phyloP scores from a whole-genome alignment of 2,113 vertebrate genomes.

The Danionella cerebrum region DNA sequence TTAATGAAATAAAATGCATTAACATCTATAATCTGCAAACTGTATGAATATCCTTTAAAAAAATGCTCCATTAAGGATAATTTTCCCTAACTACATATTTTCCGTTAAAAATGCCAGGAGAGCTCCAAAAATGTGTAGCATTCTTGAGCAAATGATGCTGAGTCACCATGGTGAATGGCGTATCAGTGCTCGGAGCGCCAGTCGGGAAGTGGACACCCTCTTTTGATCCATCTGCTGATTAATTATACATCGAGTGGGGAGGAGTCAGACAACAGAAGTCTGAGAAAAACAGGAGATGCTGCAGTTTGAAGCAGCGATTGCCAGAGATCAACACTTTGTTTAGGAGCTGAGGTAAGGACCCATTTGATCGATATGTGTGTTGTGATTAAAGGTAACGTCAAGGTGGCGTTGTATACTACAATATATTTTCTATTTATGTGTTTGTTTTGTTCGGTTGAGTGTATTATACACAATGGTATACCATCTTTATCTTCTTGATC shows the following conservation, averaged over 20 bases:
- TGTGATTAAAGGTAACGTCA: neutral
- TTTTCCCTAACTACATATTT: too few relatives aligned
- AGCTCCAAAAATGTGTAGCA: neutral
- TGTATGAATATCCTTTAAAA: too few relatives aligned
- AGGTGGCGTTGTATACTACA: neutral
- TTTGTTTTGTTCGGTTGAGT: neutral
- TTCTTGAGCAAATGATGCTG: constrained; percentile 16
- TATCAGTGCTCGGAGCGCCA: constrained; percentile 1
- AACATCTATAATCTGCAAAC: too few relatives aligned
- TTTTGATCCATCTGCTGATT: constrained; percentile 14
- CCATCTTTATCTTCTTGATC: constrained; percentile 1
- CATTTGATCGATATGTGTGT: constrained; percentile 22
- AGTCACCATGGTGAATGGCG: constrained; percentile 35
- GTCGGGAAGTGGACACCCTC: constrained; percentile 34
- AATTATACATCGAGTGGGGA: constrained; percentile 38
- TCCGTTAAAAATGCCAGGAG: too few relatives aligned
- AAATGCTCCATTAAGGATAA: neutral
- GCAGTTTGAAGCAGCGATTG: constrained; percentile 11
- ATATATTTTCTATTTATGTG: neutral
- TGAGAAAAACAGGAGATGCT: neutral
- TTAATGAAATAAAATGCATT: too few relatives aligned
- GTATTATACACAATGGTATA: too few relatives aligned
- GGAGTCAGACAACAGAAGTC: neutral
- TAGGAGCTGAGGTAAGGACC: constrained; percentile 23
- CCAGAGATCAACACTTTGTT: constrained; percentile 18